Base-by-base conservation (phyloP, 2,113 vertebrate species). In the Opisthocomus hoazin region DNA sequence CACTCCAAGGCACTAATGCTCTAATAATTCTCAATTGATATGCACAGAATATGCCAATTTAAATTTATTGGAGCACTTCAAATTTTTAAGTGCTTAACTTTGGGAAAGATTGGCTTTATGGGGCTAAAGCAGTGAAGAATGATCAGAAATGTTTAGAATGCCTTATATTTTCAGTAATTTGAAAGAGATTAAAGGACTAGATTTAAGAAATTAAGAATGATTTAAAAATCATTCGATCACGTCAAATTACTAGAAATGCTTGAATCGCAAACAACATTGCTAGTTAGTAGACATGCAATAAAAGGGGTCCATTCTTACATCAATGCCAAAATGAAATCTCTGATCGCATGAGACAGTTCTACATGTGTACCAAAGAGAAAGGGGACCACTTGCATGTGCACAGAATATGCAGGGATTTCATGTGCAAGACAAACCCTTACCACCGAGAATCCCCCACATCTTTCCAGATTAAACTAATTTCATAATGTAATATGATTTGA, bases 11-110 rank as follows among this genome's bases (percentile, higher is more conserved):
- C 94, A 96, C 96, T 96, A 98, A 98, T 97, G 97, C 95, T 97
- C 89, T 97, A 98, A 98, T 98, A 98, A 98, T 98, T 98, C 96
- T 97, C 97, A 97, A 96, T 90, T 96, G 97, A 97, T 98, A 97
- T 97, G 96, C 97, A 79, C 89, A 97, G 95, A 97, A 97, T 97
- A 97, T 97, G 97, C 97, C 98, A 97, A 98, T 98, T 97, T 97
- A 98, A 97, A 98, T 98, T 98, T 98, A 98, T 97, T 97, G 97
- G 91, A 97, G 96, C 96, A 97, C 97, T 98, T 97, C 96, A 97
- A 95, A 94, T 87, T 97, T 97, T 97, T 97, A 98, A 98, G 97
- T 97, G 95, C 97, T 98, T 97, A 97, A 97, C 97, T 98, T 98
- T 96, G 94, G 96, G 97, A 96, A 97, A 97, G 97, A 97, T 96